Evolutionary conservation across 2,113 vertebrate species (phyloP), one percentile per base, ranked within the genome.

Genomic region (Brachyhypopomus gauderio): DNA sequence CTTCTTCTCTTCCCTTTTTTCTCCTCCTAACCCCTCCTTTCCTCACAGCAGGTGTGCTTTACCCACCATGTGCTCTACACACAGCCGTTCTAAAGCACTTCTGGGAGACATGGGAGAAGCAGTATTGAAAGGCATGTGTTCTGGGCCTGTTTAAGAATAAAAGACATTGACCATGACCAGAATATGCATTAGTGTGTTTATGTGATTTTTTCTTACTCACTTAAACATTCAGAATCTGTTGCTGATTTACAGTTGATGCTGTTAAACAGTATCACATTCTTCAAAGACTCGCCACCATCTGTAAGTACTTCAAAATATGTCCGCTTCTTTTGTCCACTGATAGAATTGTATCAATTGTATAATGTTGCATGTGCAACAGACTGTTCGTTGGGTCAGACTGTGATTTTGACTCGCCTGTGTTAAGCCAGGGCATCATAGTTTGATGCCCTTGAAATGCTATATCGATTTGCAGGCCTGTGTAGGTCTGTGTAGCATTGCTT

Each of bases 381-480:
- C n/a, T n/a, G n/a, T n/a, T n/a, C 30, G 20, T 20, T 17, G 64
- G 64, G 7, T 4, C 19, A 30, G 34, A n/a, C 36, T 7, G 30
- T 17, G 9, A 38, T 67, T 38, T 38, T 20, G 64, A 30, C 30
- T 67, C 30, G 4, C 25, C 14, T 16, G n/a, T 17, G 36, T 66
- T 34, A 19, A 66, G 22, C 25, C 17, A 66, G 17, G 30, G 20
- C 1, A 17, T 8, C 4, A 38, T 67, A 67, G 20, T 67, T 36
- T 38, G 64, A 67, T 38, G 4, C 64, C 38, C 38, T 48, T 71
- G 52, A 74, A 77, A 63, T 84, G 74, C 67, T 52, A 41, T 22
- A 45, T 27, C 8, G 67, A 84, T 77, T 70, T 84, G 62, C 56
- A 75, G 64, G 59, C 77, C 73, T 64, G 67, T 70, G 14, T 22